phyloP scores from a whole-genome alignment of 1,140 invertebrate genomes.

The Drosophila seguyi region DNA sequence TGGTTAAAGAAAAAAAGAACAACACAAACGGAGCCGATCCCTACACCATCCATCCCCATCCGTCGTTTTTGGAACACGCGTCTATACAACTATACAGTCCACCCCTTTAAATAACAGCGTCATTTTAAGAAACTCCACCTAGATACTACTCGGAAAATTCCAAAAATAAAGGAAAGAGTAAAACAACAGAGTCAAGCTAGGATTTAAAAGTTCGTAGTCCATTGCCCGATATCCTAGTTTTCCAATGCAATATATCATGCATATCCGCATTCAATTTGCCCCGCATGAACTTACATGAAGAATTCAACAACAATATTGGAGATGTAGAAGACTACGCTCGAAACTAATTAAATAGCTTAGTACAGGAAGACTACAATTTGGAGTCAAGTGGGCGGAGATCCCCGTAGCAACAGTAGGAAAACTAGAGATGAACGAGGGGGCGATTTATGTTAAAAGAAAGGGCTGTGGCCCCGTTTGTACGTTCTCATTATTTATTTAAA shows the following conservation, averaged over 20 bases:
- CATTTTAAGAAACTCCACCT: constrained; percentile 40
- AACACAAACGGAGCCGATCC: constrained; percentile 45
- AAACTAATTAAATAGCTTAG: neutral
- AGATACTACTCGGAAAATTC: constrained; percentile 37
- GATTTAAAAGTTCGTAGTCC: constrained; percentile 24
- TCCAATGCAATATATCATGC: neutral
- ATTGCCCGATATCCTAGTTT: constrained; percentile 20
- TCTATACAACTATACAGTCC: constrained; percentile 24
- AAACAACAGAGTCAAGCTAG: constrained; percentile 25
- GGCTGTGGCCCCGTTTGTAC: constrained; percentile 30
- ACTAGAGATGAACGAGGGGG: neutral
- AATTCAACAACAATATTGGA: neutral
- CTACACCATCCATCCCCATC: constrained; percentile 34
- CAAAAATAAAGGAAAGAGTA: constrained; percentile 47
- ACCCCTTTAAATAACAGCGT: constrained; percentile 26
- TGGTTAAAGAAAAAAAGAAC: constrained; percentile 20
- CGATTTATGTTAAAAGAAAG: constrained; percentile 9
- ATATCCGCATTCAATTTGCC: constrained; percentile 5
- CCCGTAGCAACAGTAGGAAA: neutral
- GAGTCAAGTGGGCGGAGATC: neutral
- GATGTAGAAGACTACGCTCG: neutral
- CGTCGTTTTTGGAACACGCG: constrained; percentile 39
- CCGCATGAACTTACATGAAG: neutral
- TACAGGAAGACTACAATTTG: constrained; percentile 1
- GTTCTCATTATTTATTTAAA: constrained; percentile 32